Percentiles rank a stretch among this genome's conserved stretches.
Conservation (phyloP, 2,888 invertebrate genomes). For the Hirtodrosophila cameraria region DNA sequence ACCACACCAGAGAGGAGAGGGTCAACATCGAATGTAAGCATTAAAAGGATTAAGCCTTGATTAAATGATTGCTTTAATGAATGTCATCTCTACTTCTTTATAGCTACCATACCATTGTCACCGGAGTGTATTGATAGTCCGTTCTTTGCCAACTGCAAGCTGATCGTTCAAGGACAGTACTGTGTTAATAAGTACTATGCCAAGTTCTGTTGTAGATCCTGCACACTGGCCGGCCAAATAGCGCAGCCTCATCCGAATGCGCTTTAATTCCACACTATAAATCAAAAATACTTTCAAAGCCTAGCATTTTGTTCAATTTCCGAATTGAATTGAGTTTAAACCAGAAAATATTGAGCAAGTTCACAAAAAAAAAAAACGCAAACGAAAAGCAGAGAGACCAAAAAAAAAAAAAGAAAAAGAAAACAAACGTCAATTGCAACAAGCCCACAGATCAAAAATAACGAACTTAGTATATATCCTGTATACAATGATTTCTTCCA, state of each 20-base stretch:
- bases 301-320: slow-evolving; percentile 52
- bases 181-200: slow-evolving; percentile 97
- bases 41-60: neutral
- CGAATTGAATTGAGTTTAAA: slow-evolving; percentile 62
- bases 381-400: slow-evolving; percentile 45
- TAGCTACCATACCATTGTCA: slow-evolving; percentile 87
- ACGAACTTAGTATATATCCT: slow-evolving; percentile 47
- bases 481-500: slow-evolving; percentile 51
- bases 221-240: slow-evolving; percentile 93
- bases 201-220: slow-evolving; percentile 96
- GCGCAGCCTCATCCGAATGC: slow-evolving; percentile 79
- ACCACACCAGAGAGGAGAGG: slow-evolving; percentile 87
- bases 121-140: slow-evolving; percentile 94
- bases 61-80: neutral
- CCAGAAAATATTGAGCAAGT: slow-evolving; percentile 43
- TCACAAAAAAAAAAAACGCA: too few species aligned
- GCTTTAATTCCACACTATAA: slow-evolving; percentile 65
- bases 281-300: slow-evolving; percentile 42
- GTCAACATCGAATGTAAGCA: slow-evolving; percentile 91
- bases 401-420: slow-evolving; percentile 13
- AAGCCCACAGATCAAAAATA: slow-evolving; percentile 60
- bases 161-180: slow-evolving; percentile 93
- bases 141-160: slow-evolving; percentile 94
- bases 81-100: slow-evolving; percentile 21
- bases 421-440: slow-evolving; percentile 23